Evolutionary conservation across 2,797 vertebrate genomes (phyloP).

Genomic region (Antrozous pallidus): DNA sequence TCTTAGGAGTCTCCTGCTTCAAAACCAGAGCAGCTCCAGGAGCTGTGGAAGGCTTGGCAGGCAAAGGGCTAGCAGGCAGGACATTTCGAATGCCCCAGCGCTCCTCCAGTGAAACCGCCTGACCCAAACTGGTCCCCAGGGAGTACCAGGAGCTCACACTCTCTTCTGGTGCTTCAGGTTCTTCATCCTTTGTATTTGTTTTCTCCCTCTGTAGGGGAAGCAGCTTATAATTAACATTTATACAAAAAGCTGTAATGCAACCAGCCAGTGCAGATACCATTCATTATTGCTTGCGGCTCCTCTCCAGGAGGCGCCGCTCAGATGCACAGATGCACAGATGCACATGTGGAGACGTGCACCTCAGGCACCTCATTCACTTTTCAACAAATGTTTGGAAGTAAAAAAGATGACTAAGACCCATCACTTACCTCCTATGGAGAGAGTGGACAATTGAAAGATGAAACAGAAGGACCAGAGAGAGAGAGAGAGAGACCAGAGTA

Average conservation of each 20-base stretch:
- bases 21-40: slow-evolving; percentile 56
- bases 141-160: neutral
- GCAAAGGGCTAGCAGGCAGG: too few species aligned
- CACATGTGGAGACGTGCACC: too few species aligned
- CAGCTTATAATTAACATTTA: slow-evolving; percentile 9
- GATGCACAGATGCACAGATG: too few species aligned
- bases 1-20: slow-evolving; percentile 33
- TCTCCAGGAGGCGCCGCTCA: too few species aligned
- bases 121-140: too few species aligned
- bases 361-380: neutral
- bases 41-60: slow-evolving; percentile 56
- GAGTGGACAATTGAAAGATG: too few species aligned
- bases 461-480: too few species aligned
- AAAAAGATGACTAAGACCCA: neutral
- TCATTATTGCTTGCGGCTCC: neutral
- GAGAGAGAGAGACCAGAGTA: too few species aligned
- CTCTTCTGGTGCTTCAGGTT: neutral
- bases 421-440: neutral
- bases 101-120: too few species aligned
- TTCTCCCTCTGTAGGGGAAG: neutral
- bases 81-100: too few species aligned
- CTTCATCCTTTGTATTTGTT: slow-evolving; percentile 16
- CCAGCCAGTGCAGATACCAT: neutral
- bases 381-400: neutral
- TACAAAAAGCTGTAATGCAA: neutral